Evolutionary conservation across 2,113 vertebrate species (phyloP).

Genomic region (Xyrauchen texanus): DNA sequence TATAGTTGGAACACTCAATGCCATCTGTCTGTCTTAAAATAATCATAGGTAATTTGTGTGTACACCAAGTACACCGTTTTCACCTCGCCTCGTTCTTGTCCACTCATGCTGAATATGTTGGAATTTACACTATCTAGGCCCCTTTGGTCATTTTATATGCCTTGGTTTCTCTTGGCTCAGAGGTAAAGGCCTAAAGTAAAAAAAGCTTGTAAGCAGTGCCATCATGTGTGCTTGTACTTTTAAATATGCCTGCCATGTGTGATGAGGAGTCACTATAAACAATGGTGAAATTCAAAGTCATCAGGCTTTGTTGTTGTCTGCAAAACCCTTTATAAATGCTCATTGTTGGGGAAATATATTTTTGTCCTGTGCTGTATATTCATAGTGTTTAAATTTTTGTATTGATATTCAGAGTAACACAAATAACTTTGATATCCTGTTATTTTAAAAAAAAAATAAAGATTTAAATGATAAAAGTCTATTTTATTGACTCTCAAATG

Average conservation of each 20-base stretch:
- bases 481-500: not conserved
- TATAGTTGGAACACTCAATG: slow-evolving; percentile 6
- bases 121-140: not conserved
- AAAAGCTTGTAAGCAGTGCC: not conserved
- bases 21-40: not conserved
- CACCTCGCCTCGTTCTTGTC: not conserved
- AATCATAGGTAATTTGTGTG: slow-evolving; percentile 1
- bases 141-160: not conserved
- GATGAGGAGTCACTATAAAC: slow-evolving; percentile 8
- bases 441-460: slow-evolving; percentile 97
- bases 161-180: not conserved
- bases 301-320: slow-evolving; percentile 24
- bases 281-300: not conserved
- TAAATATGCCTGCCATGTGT: slow-evolving; percentile 27
- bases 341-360: slow-evolving; percentile 45
- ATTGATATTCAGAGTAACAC: slow-evolving; percentile 81
- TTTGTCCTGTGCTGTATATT: slow-evolving; percentile 79
- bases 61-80: not conserved
- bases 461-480: slow-evolving; percentile 29
- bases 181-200: not conserved
- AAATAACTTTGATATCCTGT: slow-evolving; percentile 83
- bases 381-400: slow-evolving; percentile 85
- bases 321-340: slow-evolving; percentile 36
- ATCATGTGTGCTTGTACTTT: slow-evolving; percentile 35
- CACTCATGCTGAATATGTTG: not conserved